phyloP scores from a whole-genome alignment of 2,113 vertebrate genomes.

The Phainopepla nitens region DNA sequence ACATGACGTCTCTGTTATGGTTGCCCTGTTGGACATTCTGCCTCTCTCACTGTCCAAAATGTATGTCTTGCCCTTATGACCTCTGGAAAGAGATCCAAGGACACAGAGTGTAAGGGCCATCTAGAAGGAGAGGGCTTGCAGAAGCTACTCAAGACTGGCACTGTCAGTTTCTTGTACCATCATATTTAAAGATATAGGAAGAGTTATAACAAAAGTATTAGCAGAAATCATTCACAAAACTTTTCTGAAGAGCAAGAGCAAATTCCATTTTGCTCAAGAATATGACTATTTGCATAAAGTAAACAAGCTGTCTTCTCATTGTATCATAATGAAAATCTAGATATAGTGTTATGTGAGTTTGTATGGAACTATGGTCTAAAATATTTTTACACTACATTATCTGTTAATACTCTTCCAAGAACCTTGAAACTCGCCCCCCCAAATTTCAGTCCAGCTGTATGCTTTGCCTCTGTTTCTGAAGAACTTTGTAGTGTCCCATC shows the following conservation, averaged over 20 bases:
- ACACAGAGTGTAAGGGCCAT: not conserved
- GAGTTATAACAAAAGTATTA: not conserved
- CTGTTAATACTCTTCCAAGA: not conserved
- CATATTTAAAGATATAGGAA: not conserved
- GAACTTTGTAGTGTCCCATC: not conserved
- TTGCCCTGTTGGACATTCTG: not conserved
- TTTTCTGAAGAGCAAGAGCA: not conserved
- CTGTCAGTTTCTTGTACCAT: not conserved
- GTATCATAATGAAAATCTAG: not conserved
- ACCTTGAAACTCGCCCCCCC: not conserved
- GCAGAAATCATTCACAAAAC: not conserved
- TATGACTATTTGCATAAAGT: not conserved
- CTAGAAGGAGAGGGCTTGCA: not conserved
- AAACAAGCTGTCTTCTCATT: not conserved
- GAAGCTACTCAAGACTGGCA: not conserved
- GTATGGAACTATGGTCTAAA: not conserved
- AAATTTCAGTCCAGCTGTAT: not conserved
- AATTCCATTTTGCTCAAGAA: not conserved
- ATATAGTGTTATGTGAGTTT: not conserved
- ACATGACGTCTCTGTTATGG: rapidly evolving
- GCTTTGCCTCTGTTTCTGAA: not conserved
- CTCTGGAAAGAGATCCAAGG: not conserved
- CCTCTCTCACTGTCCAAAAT: not conserved
- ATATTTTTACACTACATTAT: not conserved
- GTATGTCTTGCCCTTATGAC: not conserved